Base-by-base conservation (phyloP, 2,113 vertebrate species). In the Sorex fumeus region DNA sequence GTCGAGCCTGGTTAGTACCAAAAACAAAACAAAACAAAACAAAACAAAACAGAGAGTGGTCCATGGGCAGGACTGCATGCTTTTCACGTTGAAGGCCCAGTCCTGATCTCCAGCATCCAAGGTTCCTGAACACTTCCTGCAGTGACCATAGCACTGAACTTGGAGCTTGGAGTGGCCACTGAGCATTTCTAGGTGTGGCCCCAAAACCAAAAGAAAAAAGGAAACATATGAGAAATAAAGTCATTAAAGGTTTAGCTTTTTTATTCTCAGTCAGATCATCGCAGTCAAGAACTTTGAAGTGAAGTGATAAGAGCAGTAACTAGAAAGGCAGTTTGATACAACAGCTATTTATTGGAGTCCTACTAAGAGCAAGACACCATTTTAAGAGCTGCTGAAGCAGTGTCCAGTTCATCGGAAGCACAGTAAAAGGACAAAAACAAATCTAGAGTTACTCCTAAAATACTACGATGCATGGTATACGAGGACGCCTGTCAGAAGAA, bases 251-350 rank as follows among this genome's bases (percentile, higher is more conserved):
- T 23, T 66, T 64, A 71, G 69, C 16, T 71, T 71, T 36, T 18
- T 23, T 43, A 13, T 69, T 75, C 47, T 57, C 53, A 88, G 84
- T 72, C 67, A 84, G 43, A 81, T 76, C 92, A 90, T 0, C 32
- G 3, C 50, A 81, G 79, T 43, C 27, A n/a, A 88, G 50, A 30
- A 87, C 23, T 84, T 30, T 71, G 21, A 60, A 60, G 21, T 53
- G 21, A 84, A 71, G 47, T 47, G 60, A 10, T 72, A 66, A 79
- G 43, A 91, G 10, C 32, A 79, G 27, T 6, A 75, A n/a, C 2
- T 64, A 57, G n/a, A 71, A 88, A 70, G 15, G 3, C 23, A 57
- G 2, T 34, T 30, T 64, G 84, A 72, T 57, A 50, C 57, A 50
- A 69, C 2, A 45, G 30, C 19, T 47, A 19, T 27, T 70, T 66